A percentile compares a stretch with the other conserved stretches of the same genome.
These are phyloP conservation scores for Mesorhabditis spiculigera DNA, from an alignment of 2,888 invertebrate species.

Conservation along the genomic window DNA sequence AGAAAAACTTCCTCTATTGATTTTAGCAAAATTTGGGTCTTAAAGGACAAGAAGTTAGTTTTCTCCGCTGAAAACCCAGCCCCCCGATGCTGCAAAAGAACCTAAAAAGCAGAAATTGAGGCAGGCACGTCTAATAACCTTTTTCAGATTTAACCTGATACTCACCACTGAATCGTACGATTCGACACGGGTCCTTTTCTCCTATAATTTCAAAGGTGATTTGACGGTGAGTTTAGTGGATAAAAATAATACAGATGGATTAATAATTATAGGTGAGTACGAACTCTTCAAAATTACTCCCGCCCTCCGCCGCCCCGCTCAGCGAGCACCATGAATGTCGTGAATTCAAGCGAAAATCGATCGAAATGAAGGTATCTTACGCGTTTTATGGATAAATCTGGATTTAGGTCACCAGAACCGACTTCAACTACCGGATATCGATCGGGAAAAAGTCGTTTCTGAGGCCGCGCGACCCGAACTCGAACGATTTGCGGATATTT, in stretches of 20 bases:
- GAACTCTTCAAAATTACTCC: not conserved
- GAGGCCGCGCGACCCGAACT: not conserved
- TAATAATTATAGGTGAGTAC: not conserved
- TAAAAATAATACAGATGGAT: not conserved
- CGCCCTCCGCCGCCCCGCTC: not conserved
- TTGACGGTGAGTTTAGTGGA: not conserved
- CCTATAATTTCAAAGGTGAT: not conserved
- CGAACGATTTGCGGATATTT: not conserved
- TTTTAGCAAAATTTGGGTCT: too few relatives aligned
- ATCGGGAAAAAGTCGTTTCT: not conserved
- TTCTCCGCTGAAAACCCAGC: too few relatives aligned
- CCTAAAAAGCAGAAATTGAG: not conserved
- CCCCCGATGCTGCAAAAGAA: too few relatives aligned
- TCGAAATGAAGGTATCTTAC: not conserved
- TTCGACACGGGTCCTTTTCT: not conserved
- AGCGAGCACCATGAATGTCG: not conserved
- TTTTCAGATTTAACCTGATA: not conserved
- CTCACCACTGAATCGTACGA: slow-evolving; percentile 1
- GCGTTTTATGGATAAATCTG: not conserved
- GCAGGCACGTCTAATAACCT: not conserved
- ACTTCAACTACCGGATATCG: not conserved
- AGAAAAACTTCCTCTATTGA: too few relatives aligned
- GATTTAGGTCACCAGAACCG: not conserved
- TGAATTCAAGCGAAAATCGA: not conserved
- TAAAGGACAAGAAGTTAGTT: not conserved